A percentile compares a stretch with the other conserved stretches of the same genome.
phyloP scores from a whole-genome alignment of 1,140 invertebrate species.

The Euwallacea fornicatus region DNA sequence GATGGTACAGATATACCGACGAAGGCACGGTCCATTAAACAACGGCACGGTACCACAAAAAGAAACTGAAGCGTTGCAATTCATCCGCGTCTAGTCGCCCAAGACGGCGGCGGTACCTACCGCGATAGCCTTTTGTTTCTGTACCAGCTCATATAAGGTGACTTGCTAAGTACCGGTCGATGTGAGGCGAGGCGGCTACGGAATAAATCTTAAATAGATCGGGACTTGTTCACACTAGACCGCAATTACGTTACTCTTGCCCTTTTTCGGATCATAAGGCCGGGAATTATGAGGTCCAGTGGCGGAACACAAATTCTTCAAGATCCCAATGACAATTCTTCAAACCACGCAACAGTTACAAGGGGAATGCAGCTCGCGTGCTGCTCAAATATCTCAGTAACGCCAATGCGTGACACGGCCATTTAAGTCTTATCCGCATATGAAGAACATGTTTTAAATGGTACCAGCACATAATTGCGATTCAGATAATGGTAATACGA shows the following conservation, averaged over 20 bases:
- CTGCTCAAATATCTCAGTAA: too few relatives aligned
- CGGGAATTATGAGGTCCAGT: conserved; percentile 8
- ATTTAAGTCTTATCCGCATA: conserved; percentile 8
- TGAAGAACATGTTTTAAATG: conserved; percentile 25
- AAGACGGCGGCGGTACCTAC: conserved; percentile 4
- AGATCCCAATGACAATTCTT: too few relatives aligned
- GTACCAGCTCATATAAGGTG: conserved; percentile 28
- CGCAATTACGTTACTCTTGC: conserved; percentile 23
- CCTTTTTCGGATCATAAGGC: conserved; percentile 24
- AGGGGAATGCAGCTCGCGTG: too few relatives aligned
- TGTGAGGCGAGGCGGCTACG: conserved; percentile 16
- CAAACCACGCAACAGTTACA: too few relatives aligned
- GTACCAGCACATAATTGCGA: conserved; percentile 20
- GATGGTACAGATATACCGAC: too few relatives aligned
- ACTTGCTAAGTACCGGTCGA: conserved; percentile 27
- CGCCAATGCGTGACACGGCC: too few relatives aligned
- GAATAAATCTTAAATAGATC: conserved; percentile 35
- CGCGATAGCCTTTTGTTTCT: conserved; percentile 15
- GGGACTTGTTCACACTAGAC: conserved; percentile 28
- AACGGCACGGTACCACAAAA: neutral
- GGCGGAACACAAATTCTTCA: neutral
- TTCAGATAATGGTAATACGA: conserved; percentile 26
- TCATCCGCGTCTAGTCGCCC: conserved; percentile 5
- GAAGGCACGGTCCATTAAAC: too few relatives aligned
- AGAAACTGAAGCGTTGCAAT: conserved; percentile 3